Evolutionary conservation across 2,888 invertebrate genomes (phyloP), one percentile per base, ranked within the genome.

Genomic region (Hyposoter didymator): DNA sequence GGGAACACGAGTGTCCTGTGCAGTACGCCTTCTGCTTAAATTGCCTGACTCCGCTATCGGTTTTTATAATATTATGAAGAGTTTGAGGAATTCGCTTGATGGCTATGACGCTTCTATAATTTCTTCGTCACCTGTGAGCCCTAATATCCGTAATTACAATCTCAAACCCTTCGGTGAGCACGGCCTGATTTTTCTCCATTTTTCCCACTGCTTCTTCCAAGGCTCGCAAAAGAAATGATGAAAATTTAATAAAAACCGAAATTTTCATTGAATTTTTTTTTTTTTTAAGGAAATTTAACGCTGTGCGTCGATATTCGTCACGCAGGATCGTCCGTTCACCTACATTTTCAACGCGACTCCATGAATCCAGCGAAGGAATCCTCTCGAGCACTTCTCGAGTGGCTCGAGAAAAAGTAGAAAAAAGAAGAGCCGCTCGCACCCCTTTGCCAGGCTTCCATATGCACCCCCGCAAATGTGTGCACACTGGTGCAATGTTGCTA

Each of bases 391-490:
- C 22, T n/a, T n/a, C n/a, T 80, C 76, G 72, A 78, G 79, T 62
- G 59, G 14, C 19, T 28, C 45, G 52, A 19, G 43, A 17, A 8
- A 43, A 35, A 67, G 45, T 22, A 10, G 43, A 67, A 74, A 10
- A 62, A 22, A 43, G 55, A 55, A 69, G 69, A 39, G 49, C 19
- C 14, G 47, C 35, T 70, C 52, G n/a, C n/a, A 55, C 19, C 55
- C 76, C 45, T 17, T 45, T 45, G 32, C 28, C 47, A 12, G 39
- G 47, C 39, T 76, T 52, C 28, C 47, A 45, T 79, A 72, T 83
- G 78, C 78, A 79, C 84, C 87, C 82, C 73, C 72, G 75, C 39
- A 81, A 78, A 79, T 69, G 66, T 66, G 45, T 75, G 84, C 78
- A 81, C 49, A 32, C 72, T 19, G 39, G 28, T 67, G 52, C 78